phyloP scores from a whole-genome alignment of 2,888 invertebrate species.

The Polyommatus icarus region DNA sequence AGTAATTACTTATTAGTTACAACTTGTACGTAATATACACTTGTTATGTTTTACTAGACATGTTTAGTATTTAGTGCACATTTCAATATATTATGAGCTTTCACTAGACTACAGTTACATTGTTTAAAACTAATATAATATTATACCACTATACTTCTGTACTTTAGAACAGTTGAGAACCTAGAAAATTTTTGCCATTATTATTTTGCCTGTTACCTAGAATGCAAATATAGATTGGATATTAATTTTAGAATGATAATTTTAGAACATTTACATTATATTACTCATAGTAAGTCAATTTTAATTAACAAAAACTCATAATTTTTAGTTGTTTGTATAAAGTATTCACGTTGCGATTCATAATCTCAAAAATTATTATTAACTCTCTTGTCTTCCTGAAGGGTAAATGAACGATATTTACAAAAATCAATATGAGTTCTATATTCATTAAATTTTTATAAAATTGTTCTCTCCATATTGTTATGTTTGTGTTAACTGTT shows the following conservation, averaged over 20 bases:
- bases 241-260: no score
- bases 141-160: not conserved
- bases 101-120: not conserved
- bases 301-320: not conserved
- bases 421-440: no score
- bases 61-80: slow-evolving; percentile 10
- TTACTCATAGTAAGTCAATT: not conserved
- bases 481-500: not conserved
- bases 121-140: not conserved
- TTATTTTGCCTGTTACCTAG: not conserved
- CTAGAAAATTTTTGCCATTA: not conserved
- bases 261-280: no score
- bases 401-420: no score
- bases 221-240: not conserved
- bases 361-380: no score
- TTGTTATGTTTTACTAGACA: slow-evolving; percentile 53
- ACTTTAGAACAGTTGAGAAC: not conserved
- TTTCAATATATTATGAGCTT: slow-evolving; percentile 21
- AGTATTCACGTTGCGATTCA: not conserved
- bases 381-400: no score
- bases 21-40: slow-evolving; percentile 48
- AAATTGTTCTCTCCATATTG: not conserved
- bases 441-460: no score
- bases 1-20: slow-evolving; percentile 3
- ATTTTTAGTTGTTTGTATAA: not conserved